These are phyloP conservation scores for Cladopsammia gracilis DNA, from an alignment of 64 coral and sea anemone species.

Conservation along the genomic window DNA sequence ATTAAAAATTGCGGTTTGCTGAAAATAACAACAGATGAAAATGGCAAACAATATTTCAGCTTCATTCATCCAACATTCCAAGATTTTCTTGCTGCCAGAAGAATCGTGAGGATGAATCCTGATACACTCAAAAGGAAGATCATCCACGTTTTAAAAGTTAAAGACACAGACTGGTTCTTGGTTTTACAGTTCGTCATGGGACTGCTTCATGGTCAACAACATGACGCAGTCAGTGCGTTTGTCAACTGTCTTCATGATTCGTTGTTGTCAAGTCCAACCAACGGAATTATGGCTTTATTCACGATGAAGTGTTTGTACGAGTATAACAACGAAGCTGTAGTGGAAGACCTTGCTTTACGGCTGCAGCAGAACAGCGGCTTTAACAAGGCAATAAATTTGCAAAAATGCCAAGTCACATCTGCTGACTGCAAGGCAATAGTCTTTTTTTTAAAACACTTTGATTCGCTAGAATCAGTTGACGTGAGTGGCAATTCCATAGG, in stretches of 20 bases:
- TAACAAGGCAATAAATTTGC: not conserved
- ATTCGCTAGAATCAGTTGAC: not conserved
- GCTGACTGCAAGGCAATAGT: conserved; percentile 54
- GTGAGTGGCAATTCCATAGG: not conserved
- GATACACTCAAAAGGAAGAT: not conserved
- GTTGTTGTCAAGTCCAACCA: not conserved
- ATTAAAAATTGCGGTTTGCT: conserved; percentile 68
- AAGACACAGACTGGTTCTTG: conserved; percentile 23
- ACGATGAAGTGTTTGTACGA: conserved; percentile 62
- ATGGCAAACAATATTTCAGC: conserved; percentile 22
- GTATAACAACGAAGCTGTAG: not conserved
- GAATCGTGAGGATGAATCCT: conserved; percentile 18
- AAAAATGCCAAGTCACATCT: not conserved
- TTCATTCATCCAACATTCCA: conserved; percentile 54
- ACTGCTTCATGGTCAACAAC: not conserved
- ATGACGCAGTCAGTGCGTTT: not conserved
- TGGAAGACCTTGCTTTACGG: not conserved
- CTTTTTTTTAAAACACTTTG: conserved; percentile 10
- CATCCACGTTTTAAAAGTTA: not conserved
- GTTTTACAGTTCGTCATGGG: conserved; percentile 47
- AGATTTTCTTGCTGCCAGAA: conserved; percentile 54
- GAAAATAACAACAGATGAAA: conserved; percentile 3
- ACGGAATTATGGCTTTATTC: not conserved
- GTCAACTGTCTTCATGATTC: not conserved
- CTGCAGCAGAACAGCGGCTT: conserved; percentile 26